Evolutionary conservation across 2,113 vertebrate genomes (phyloP).

Genomic region (Oryzias curvinotus): DNA sequence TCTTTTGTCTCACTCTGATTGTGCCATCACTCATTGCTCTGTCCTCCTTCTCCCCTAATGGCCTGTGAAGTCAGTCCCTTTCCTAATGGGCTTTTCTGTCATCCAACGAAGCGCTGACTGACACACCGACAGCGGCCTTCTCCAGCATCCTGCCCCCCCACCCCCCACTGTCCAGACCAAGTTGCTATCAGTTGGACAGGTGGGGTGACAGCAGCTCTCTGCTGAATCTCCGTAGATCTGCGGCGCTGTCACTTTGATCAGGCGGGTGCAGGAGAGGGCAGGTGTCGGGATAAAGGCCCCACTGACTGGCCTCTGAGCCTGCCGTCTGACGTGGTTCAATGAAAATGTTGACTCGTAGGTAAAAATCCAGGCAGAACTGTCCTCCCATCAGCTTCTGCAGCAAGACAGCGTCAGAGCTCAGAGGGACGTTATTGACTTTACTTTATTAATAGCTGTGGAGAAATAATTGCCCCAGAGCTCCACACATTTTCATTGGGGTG

Average conservation of each 20-base stretch:
- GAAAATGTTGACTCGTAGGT: conserved; percentile 47
- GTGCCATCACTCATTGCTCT: conserved; percentile 65
- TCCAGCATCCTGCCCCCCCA: conserved; percentile 23
- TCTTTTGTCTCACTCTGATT: conserved; percentile 23
- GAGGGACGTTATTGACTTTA: conserved; percentile 34
- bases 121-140: conserved; percentile 53
- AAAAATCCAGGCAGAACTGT: conserved; percentile 39
- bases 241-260: conserved; percentile 64
- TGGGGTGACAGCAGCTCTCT: conserved; percentile 64
- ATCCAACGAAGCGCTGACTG: conserved; percentile 66
- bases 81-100: conserved; percentile 79
- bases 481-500: conserved; percentile 1
- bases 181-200: conserved; percentile 62
- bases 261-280: conserved; percentile 29
- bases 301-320: conserved; percentile 44
- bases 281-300: conserved; percentile 53
- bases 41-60: conserved; percentile 71
- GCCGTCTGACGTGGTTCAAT: conserved; percentile 47
- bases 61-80: conserved; percentile 73
- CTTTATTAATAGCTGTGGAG: conserved; percentile 46
- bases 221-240: conserved; percentile 48
- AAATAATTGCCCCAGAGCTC: conserved; percentile 34
- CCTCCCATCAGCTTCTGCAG: conserved; percentile 29
- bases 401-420: conserved; percentile 35
- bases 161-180: conserved; percentile 38